Conservation (phyloP, 2,113 vertebrate species). For the Petroica traversi region DNA sequence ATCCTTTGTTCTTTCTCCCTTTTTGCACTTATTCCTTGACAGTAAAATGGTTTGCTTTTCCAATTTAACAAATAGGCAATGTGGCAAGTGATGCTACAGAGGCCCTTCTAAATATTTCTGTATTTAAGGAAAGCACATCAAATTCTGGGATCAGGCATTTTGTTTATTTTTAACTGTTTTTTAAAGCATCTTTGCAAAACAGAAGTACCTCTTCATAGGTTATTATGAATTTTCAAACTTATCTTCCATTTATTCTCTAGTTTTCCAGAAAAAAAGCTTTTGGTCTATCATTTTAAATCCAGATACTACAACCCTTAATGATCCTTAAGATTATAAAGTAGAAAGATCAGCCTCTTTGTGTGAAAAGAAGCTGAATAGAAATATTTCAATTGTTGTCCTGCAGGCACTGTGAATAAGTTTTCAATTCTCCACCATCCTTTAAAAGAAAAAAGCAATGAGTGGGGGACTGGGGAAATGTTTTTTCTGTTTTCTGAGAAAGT, state of each 20-base stretch:
- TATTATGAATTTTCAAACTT: neutral
- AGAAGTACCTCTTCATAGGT: neutral
- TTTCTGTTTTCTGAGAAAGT: neutral
- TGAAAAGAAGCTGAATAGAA: neutral
- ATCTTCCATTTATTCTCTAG: neutral
- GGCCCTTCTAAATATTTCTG: neutral
- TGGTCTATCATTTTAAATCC: neutral
- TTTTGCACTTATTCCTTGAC: neutral
- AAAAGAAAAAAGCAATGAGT: neutral
- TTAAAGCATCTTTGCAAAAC: neutral
- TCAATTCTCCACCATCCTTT: neutral
- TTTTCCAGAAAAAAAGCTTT: neutral
- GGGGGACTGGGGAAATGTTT: accelerated
- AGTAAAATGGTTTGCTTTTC: neutral
- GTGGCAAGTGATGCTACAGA: neutral
- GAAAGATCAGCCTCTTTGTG: neutral
- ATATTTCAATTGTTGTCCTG: neutral
- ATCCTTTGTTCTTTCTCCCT: neutral
- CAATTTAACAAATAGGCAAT: neutral
- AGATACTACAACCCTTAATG: neutral
- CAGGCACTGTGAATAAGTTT: neutral
- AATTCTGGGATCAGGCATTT: neutral
- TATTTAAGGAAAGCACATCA: neutral
- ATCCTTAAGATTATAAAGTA: neutral
- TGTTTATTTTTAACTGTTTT: neutral